Percentiles rank a stretch among this genome's conserved stretches.
Evolutionary conservation across 1,140 invertebrate genomes (phyloP).

Genomic region (Nasonia vitripennis): DNA sequence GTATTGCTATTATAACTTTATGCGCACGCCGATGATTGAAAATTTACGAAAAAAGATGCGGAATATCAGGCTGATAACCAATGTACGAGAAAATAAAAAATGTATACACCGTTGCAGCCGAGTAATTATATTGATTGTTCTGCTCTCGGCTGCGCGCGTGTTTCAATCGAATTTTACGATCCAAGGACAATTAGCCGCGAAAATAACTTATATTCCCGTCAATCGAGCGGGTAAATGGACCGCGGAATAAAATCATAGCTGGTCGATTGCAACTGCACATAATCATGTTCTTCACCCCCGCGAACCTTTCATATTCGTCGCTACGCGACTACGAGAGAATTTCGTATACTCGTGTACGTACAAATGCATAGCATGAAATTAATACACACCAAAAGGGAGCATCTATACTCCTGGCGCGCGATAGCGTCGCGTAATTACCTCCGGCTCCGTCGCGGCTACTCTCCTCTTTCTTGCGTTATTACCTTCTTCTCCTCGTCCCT

Average conservation of each 20-base stretch:
- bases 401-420: slow-evolving; percentile 4
- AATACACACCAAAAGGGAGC: slow-evolving; percentile 28
- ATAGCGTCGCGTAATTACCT: slow-evolving; percentile 45
- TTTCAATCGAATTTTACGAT: neutral
- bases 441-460: slow-evolving; percentile 11
- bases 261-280: neutral
- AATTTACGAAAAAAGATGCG: neutral
- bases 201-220: too few relatives aligned
- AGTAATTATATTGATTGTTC: too few relatives aligned
- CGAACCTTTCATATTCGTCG: neutral
- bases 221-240: too few relatives aligned
- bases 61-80: neutral
- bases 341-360: neutral
- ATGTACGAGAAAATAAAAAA: neutral
- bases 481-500: neutral
- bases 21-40: neutral
- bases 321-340: neutral
- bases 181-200: neutral
- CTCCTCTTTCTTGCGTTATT: slow-evolving; percentile 26
- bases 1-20: neutral
- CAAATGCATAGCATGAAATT: slow-evolving; percentile 43
- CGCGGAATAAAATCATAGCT: too few relatives aligned
- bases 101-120: neutral
- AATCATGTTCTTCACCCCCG: neutral
- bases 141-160: too few relatives aligned